phyloP scores from a whole-genome alignment of 2,113 vertebrate species.

The Sebastes fasciatus region DNA sequence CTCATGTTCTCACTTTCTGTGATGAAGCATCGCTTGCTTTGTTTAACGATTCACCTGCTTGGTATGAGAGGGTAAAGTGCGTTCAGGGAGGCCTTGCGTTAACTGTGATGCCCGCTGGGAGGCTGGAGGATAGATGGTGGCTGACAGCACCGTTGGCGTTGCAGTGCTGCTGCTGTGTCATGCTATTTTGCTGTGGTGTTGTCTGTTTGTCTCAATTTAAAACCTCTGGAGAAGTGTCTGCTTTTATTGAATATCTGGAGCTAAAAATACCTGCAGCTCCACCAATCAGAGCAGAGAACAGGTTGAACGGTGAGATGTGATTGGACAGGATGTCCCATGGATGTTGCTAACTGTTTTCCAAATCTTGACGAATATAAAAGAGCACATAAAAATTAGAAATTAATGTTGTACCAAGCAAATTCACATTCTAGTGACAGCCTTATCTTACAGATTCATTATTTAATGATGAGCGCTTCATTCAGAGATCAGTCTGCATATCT shows the following conservation, averaged over 20 bases:
- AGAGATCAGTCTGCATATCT: neutral
- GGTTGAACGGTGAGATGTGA: conserved; percentile 44
- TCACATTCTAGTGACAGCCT: neutral
- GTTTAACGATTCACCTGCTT: conserved; percentile 43
- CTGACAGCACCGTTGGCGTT: conserved; percentile 73
- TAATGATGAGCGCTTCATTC: neutral
- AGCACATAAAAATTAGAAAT: neutral
- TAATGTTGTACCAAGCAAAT: neutral
- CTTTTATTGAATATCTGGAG: conserved; percentile 56
- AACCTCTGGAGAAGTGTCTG: conserved; percentile 61
- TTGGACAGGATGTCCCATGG: conserved; percentile 31
- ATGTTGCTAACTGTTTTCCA: conserved; percentile 11
- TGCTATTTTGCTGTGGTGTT: conserved; percentile 61
- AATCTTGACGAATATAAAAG: neutral
- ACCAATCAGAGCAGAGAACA: conserved; percentile 40
- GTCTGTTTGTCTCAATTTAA: conserved; percentile 77
- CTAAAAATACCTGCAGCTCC: conserved; percentile 66
- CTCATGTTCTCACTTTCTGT: conserved; percentile 10
- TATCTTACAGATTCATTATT: neutral
- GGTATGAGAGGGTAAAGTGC: conserved; percentile 30
- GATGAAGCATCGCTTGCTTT: conserved; percentile 17
- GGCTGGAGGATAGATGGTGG: conserved; percentile 68
- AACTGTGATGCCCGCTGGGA: conserved; percentile 51
- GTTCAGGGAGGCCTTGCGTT: conserved; percentile 46
- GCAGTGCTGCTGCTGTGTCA: conserved; percentile 75